phyloP scores from a whole-genome alignment of 1,140 invertebrate species.

The Hyles vespertilio region DNA sequence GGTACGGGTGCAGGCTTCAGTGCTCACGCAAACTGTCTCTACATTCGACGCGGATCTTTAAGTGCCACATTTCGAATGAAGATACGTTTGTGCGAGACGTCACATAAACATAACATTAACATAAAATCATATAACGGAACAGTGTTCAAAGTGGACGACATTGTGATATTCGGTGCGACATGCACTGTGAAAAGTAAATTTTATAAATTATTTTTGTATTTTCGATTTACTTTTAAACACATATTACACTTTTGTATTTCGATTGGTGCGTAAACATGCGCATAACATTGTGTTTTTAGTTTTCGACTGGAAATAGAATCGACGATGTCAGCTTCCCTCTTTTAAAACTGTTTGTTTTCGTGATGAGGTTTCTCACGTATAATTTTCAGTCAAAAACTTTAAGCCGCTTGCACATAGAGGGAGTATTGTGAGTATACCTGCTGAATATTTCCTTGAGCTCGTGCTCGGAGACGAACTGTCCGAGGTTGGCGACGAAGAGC shows the following conservation, averaged over 20 bases:
- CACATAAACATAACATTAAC: slow-evolving; percentile 32
- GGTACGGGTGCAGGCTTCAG: slow-evolving; percentile 65
- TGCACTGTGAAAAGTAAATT: slow-evolving; percentile 61
- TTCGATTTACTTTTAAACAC: background rate
- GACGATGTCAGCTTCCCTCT: background rate
- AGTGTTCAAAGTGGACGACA: slow-evolving; percentile 43
- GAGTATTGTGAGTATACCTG: slow-evolving; percentile 80
- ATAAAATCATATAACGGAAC: slow-evolving; percentile 46
- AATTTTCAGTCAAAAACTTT: slow-evolving; percentile 24
- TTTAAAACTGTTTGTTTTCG: background rate
- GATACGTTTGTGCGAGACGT: slow-evolving; percentile 46
- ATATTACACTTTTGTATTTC: background rate
- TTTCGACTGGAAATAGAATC: slow-evolving; percentile 42
- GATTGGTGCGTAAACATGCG: slow-evolving; percentile 41
- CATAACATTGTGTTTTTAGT: slow-evolving; percentile 26
- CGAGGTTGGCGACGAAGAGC: slow-evolving; percentile 97
- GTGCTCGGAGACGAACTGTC: slow-evolving; percentile 96
- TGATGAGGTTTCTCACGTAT: background rate
- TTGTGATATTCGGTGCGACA: slow-evolving; percentile 67
- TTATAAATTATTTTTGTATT: slow-evolving; percentile 18
- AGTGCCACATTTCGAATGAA: slow-evolving; percentile 5
- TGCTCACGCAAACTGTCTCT: slow-evolving; percentile 45
- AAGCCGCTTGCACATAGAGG: slow-evolving; percentile 9
- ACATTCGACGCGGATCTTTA: slow-evolving; percentile 4
- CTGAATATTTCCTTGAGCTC: slow-evolving; percentile 98